These are phyloP conservation scores for Alouatta palliata DNA, from an alignment of 2,113 vertebrate genomes.

Conservation along the genomic window DNA sequence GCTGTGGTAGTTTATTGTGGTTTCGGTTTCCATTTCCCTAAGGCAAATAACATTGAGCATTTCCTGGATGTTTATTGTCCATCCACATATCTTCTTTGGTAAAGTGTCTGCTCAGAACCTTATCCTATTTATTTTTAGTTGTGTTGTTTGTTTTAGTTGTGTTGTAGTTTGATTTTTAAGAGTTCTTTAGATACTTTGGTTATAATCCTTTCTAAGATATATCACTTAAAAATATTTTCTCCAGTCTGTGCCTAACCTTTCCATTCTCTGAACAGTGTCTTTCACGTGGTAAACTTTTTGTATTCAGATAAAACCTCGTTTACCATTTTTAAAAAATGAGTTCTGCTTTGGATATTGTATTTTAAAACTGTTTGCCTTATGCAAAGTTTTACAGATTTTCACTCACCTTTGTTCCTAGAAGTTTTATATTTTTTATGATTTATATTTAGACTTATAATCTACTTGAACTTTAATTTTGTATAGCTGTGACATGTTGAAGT, in stretches of 20 bases:
- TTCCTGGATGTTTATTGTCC: not conserved
- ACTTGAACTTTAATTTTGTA: not conserved
- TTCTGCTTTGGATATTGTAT: not conserved
- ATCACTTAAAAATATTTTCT: not conserved
- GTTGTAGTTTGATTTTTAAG: not conserved
- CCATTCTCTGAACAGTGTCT: not conserved
- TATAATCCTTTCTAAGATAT: not conserved
- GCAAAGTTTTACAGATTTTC: not conserved
- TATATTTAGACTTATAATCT: not conserved
- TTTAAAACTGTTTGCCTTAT: not conserved
- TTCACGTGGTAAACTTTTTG: not conserved
- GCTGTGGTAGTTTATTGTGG: not conserved
- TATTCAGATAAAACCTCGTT: not conserved
- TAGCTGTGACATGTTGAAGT: not conserved
- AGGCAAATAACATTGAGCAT: not conserved
- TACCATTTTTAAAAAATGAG: not conserved
- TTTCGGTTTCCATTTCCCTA: not conserved
- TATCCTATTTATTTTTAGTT: not conserved
- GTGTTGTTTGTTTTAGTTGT: not conserved
- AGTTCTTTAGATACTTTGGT: not conserved
- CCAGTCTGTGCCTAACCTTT: not conserved
- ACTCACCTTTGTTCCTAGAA: not conserved
- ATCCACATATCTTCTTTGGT: not conserved
- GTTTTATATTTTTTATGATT: not conserved
- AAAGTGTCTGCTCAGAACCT: not conserved